Evolutionary conservation across 1,140 invertebrate species (phyloP).

Genomic region (Nautilus pompilius): DNA sequence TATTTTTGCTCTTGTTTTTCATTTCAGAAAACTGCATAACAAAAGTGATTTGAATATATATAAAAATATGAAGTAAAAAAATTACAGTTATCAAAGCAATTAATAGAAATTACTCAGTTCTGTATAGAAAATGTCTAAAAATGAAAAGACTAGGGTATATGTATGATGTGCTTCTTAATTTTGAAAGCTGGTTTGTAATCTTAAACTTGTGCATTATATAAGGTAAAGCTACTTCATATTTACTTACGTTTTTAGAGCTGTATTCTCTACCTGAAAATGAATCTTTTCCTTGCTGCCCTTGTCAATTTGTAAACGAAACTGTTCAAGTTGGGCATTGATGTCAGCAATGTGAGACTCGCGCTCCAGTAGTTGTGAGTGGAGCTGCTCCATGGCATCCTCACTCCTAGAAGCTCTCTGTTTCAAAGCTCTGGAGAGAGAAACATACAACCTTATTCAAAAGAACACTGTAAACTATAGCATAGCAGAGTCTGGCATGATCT

Average conservation of each 20-base stretch:
- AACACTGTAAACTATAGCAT: too few species aligned
- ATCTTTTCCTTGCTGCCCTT: slow-evolving; percentile 37
- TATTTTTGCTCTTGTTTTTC: too few species aligned
- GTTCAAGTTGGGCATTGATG: slow-evolving; percentile 30
- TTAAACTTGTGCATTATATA: background rate
- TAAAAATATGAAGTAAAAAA: too few species aligned
- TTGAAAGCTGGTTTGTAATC: background rate
- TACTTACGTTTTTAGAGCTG: slow-evolving; percentile 47
- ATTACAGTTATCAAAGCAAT: too few species aligned
- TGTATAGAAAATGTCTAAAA: too few species aligned
- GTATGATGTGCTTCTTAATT: background rate
- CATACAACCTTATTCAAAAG: too few species aligned
- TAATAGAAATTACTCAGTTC: too few species aligned
- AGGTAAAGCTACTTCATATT: too few species aligned
- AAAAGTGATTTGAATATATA: too few species aligned
- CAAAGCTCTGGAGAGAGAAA: slow-evolving; percentile 43
- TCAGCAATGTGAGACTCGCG: slow-evolving; percentile 38
- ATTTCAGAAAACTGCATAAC: too few species aligned
- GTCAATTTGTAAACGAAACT: slow-evolving; percentile 29
- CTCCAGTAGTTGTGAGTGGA: slow-evolving; percentile 42
- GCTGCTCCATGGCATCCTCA: slow-evolving; percentile 41
- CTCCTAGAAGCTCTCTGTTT: slow-evolving; percentile 46
- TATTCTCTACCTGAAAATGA: slow-evolving; percentile 32
- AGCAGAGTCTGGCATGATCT: too few species aligned
- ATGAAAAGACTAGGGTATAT: too few species aligned